A percentile compares a stretch with the other conserved stretches of the same genome.
Evolutionary conservation across 2,888 invertebrate genomes (phyloP).

Genomic region (Patella caerulea): DNA sequence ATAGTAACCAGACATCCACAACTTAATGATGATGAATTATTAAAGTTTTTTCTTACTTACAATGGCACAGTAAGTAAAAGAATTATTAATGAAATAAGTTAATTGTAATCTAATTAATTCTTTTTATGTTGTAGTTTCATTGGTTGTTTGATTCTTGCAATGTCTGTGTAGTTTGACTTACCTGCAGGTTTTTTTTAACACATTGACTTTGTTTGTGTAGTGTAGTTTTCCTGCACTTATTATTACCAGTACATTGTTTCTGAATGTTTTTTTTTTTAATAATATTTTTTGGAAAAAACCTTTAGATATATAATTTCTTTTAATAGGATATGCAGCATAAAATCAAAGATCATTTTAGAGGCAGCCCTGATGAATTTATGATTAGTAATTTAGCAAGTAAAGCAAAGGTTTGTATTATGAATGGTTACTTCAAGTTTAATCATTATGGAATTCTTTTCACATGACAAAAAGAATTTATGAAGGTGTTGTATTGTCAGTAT

Average conservation of each 20-base stretch:
- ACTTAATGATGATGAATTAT: conserved; percentile 68
- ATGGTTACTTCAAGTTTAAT: too few species aligned
- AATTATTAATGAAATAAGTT: too few species aligned
- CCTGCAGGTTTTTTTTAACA: too few species aligned
- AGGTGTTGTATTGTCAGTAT: too few species aligned
- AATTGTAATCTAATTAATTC: not conserved
- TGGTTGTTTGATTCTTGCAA: too few species aligned
- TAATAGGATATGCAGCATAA: conserved; percentile 71
- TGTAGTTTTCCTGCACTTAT: too few species aligned
- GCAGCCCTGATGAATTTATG: conserved; percentile 72
- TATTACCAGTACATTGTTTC: too few species aligned
- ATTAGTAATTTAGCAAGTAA: conserved; percentile 69
- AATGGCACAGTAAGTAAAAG: conserved; percentile 68
- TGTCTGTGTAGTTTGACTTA: too few species aligned
- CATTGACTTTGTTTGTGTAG: too few species aligned
- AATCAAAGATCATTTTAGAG: conserved; percentile 69
- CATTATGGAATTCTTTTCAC: too few species aligned
- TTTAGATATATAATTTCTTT: conserved; percentile 15
- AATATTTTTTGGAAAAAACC: not conserved
- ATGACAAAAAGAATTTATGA: too few species aligned
- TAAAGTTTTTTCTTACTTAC: conserved; percentile 71
- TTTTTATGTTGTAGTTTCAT: not conserved
- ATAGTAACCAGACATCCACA: conserved; percentile 71
- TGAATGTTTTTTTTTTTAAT: too few species aligned
- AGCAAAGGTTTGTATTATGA: conserved; percentile 63